A percentile compares a stretch with the other conserved stretches of the same genome.
phyloP scores from a whole-genome alignment of 2,113 vertebrate genomes.

The Xenopus laevis region DNA sequence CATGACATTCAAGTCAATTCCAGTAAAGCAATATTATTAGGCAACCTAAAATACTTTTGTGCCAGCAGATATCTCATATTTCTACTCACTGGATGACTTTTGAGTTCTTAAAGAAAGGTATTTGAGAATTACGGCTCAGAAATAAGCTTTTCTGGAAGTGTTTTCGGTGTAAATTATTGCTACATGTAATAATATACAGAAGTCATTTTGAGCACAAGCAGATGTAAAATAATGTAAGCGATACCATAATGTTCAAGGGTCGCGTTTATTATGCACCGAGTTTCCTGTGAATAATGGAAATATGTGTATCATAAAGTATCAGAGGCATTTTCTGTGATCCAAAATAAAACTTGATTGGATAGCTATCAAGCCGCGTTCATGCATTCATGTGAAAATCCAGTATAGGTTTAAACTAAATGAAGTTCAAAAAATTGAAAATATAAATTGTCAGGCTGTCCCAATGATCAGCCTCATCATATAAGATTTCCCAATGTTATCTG shows the following conservation, averaged over 20 bases:
- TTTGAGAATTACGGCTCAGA: not conserved
- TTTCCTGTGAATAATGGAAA: no score
- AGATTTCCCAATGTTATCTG: no score
- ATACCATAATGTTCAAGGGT: not conserved
- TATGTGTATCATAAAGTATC: no score
- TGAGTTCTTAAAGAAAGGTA: not conserved
- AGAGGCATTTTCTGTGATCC: no score
- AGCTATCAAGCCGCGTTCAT: no score
- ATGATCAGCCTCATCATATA: no score
- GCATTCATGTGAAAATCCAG: no score
- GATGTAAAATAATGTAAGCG: conserved; percentile 7
- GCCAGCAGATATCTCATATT: not conserved
- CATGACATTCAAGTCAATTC: not conserved
- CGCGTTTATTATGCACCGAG: no score
- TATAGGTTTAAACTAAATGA: no score
- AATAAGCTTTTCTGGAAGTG: not conserved
- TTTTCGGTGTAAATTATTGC: not conserved
- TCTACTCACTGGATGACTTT: not conserved
- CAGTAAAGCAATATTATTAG: not conserved
- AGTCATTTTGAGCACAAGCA: not conserved
- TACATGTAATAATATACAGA: not conserved
- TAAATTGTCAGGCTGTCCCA: no score
- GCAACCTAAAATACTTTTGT: not conserved
- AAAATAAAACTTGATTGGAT: no score
- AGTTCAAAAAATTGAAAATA: no score